A percentile compares a stretch with the other conserved stretches of the same genome.
Conservation (phyloP, 1,140 invertebrate species). For the Aphelenchoides besseyi region DNA sequence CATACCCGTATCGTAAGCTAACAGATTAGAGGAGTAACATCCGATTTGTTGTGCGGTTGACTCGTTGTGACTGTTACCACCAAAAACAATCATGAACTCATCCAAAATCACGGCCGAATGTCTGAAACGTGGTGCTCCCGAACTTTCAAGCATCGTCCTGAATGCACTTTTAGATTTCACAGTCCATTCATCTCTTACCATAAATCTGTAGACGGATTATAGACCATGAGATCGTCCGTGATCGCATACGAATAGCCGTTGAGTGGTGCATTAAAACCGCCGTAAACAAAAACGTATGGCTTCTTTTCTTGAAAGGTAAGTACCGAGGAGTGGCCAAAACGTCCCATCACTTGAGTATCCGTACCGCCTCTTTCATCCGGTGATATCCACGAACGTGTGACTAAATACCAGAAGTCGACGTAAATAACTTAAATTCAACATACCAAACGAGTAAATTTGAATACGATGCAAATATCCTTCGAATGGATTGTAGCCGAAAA, state of each 20-base stretch:
- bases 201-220: slow-evolving; percentile 27
- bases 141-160: slow-evolving; percentile 40
- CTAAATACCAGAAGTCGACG: slow-evolving; percentile 31
- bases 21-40: slow-evolving; percentile 52
- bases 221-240: slow-evolving; percentile 47
- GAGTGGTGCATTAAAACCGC: slow-evolving; percentile 52
- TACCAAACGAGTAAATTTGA: slow-evolving; percentile 47
- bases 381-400: slow-evolving; percentile 43
- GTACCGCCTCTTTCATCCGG: slow-evolving; percentile 28
- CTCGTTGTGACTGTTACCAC: slow-evolving; percentile 59
- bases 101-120: slow-evolving; percentile 59
- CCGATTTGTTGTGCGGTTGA: slow-evolving; percentile 43
- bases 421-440: background rate
- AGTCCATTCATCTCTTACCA: slow-evolving; percentile 23
- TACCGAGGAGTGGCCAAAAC: slow-evolving; percentile 58
- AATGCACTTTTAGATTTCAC: slow-evolving; percentile 19
- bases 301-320: slow-evolving; percentile 35
- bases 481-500: slow-evolving; percentile 61
- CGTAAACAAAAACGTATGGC: slow-evolving; percentile 46
- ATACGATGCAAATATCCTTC: slow-evolving; percentile 54
- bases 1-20: slow-evolving; percentile 54
- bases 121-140: slow-evolving; percentile 49
- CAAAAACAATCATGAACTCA: slow-evolving; percentile 57
- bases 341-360: slow-evolving; percentile 47
- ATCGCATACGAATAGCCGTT: slow-evolving; percentile 52